Evolutionary conservation across 2,888 invertebrate genomes (phyloP), one percentile per base, ranked within the genome.

Genomic region (Elegia similella): DNA sequence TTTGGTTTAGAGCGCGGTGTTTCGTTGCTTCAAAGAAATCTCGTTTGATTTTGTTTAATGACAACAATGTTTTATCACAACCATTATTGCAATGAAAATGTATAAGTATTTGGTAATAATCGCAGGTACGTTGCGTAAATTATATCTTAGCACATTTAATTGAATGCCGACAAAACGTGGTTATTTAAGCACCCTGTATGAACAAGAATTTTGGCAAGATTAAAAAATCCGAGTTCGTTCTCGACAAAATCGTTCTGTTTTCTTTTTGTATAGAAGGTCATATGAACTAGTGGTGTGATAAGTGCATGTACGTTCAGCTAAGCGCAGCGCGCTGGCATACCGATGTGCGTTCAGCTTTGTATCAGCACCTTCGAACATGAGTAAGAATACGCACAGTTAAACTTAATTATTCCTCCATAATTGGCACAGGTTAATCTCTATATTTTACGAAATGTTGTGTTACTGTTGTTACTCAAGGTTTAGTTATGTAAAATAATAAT

Each of bases 31-130:
- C 69, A 72, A 76, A 73, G 65, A 65, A 73, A 68, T 67, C 50
- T 57, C 30, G 50, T 53, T 44, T 58, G 46, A 59, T 63, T 69
- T 65, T 68, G 72, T 72, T 63, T 62, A 69, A 75, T 73, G 81
- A 85, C 82, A 86, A 86, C 82, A 78, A 82, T 82, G 75, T 76
- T 78, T 34, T 83, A 85, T 88, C 90, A 90, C 90, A 90, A 90
- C 90, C 90, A 83, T 86, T 86, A 86, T 84, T 87, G 87, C 82
- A 88, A 86, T 84, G 77, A 83, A 83, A 77, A 77, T 75, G 66
- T 77, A 74, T 81, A 38, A 38, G 38, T 38, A 80, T 88, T 89
- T 88, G 86, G 88, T 87, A 81, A 82, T 69, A 75, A 75, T 80
- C 74, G 75, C 84, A 88, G 84, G 87, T 86, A 88, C 85, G 76